phyloP scores from a whole-genome alignment of 2,888 invertebrate species.

The Zonitis immaculata region DNA sequence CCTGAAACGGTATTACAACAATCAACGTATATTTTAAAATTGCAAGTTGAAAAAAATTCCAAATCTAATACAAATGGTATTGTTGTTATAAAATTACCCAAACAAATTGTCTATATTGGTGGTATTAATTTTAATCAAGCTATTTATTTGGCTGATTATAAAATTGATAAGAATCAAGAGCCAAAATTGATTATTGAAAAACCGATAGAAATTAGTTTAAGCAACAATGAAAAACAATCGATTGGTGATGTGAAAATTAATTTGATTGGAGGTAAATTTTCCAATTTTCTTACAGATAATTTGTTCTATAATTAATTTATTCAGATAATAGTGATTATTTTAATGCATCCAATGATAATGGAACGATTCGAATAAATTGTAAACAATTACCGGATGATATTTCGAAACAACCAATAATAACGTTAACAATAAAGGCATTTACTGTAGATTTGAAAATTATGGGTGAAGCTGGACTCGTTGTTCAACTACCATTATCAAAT shows the following conservation, averaged over 20 bases:
- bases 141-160: constrained; percentile 4
- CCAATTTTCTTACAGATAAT: neutral
- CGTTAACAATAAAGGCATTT: constrained; percentile 18
- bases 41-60: constrained; percentile 14
- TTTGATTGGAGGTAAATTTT: neutral
- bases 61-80: constrained; percentile 16
- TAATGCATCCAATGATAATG: neutral
- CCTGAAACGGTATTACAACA: neutral
- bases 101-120: too few species aligned
- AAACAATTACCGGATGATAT: constrained; percentile 14
- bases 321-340: constrained; percentile 16
- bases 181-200: neutral
- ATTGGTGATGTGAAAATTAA: neutral
- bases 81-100: constrained; percentile 23
- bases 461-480: neutral
- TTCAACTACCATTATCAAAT: neutral
- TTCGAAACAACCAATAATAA: constrained; percentile 10
- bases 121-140: neutral
- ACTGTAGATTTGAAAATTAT: constrained; percentile 4
- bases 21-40: constrained; percentile 6
- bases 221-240: neutral
- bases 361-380: neutral
- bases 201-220: constrained; percentile 1
- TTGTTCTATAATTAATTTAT: neutral
- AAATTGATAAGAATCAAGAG: too few species aligned